These are phyloP conservation scores for Chloroceryle inda DNA, from an alignment of 2,797 vertebrate species.

Conservation along the genomic window DNA sequence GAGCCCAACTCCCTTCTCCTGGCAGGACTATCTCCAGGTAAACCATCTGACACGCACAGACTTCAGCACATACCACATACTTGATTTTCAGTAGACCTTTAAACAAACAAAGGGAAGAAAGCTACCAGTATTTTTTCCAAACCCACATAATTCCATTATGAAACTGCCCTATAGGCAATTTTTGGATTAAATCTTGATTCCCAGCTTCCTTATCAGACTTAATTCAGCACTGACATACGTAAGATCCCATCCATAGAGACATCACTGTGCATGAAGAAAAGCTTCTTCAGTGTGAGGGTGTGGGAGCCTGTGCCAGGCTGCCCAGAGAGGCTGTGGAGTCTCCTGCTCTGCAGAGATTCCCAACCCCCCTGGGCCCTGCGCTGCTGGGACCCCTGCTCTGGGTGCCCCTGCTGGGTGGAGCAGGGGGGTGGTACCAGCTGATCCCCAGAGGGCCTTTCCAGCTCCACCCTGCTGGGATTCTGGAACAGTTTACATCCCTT, in stretches of 20 bases:
- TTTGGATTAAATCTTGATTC: not conserved
- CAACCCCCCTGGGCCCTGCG: not conserved
- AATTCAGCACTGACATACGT: accelerated
- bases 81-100: not conserved
- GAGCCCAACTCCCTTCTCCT: not conserved
- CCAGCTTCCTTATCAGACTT: not conserved
- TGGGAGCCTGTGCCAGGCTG: not conserved
- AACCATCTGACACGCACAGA: not conserved
- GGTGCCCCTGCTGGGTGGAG: not conserved
- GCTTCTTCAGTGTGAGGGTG: not conserved
- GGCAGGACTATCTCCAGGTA: not conserved
- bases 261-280: not conserved
- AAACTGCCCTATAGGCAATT: not conserved
- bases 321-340: not conserved
- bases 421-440: not conserved
- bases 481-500: not conserved
- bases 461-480: not conserved
- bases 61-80: not conserved
- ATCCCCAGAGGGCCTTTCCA: not conserved
- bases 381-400: not conserved
- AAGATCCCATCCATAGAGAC: not conserved
- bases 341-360: not conserved
- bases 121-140: not conserved
- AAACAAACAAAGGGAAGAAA: not conserved
- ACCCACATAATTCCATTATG: not conserved